These are phyloP conservation scores for Rhynchotus rufescens DNA, from an alignment of 2,797 vertebrate genomes.

Conservation along the genomic window DNA sequence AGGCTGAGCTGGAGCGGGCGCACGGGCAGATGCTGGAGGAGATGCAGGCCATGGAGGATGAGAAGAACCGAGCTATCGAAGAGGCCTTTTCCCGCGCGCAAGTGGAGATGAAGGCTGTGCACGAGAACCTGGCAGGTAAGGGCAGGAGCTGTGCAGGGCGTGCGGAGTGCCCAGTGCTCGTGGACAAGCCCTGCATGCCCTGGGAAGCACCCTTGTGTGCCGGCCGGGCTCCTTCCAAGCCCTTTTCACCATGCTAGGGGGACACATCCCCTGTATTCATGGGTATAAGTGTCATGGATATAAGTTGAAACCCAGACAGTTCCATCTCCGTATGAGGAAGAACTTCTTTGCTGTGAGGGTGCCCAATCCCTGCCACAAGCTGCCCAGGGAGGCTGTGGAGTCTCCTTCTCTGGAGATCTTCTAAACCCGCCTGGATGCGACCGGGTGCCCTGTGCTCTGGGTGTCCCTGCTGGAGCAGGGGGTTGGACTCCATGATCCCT, in stretches of 20 bases:
- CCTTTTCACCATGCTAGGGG: too few relatives aligned
- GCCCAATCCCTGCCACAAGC: too few relatives aligned
- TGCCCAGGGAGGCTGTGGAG: too few relatives aligned
- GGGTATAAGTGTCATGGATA: too few relatives aligned
- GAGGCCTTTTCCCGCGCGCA: constrained; percentile 92
- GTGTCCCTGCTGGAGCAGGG: too few relatives aligned
- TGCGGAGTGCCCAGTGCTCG: constrained; percentile 33
- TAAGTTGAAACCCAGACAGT: too few relatives aligned
- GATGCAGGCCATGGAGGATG: constrained; percentile 93
- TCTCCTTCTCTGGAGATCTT: too few relatives aligned
- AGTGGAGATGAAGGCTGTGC: constrained; percentile 96
- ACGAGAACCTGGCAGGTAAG: constrained; percentile 94
- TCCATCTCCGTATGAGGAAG: too few relatives aligned
- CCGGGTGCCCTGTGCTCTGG: too few relatives aligned
- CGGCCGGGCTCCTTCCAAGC: not conserved
- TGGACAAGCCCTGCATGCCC: constrained; percentile 87
- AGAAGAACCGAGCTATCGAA: constrained; percentile 93
- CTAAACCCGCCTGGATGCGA: too few relatives aligned
- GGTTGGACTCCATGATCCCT: too few relatives aligned
- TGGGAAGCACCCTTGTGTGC: constrained; percentile 9
- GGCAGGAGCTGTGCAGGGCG: accelerated
- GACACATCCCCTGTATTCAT: accelerated
- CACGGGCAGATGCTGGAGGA: constrained; percentile 92
- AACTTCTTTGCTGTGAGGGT: too few relatives aligned
- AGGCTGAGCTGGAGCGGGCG: constrained; percentile 89